Base-by-base conservation (phyloP, 2,888 invertebrate species). In the Apotomis turbidana region DNA sequence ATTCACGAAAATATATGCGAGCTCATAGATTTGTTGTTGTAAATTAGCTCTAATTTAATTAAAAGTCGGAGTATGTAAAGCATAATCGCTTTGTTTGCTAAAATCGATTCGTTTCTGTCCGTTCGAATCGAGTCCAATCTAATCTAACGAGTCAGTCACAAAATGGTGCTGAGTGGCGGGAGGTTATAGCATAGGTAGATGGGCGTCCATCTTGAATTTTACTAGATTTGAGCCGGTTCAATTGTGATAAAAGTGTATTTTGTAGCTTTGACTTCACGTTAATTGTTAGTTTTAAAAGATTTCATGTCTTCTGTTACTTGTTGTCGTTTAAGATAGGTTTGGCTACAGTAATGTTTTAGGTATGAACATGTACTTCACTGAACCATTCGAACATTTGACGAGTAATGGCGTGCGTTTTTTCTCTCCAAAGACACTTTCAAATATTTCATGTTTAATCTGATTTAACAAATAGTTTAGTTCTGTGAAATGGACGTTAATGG, bases 121-220 rank as follows among this genome's bases (percentile, higher is more conserved):
- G 55, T 60, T 60, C 58, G 12, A 51, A 52, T 72, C 62, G 68
- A 58, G 41, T 58, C 59, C 46, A 63, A 38, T 46, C 41, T 44
- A 63, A 59, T 63, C 51, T 54, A 38, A n/a, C 60, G 59, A 70
- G 55, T 73, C 60, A 68, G 69, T 73, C 66, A 73, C 73, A 73
- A 73, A 73, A 73, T 73, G 73, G 73, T 73, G 73, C 70, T 73
- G 73, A 71, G 74, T 74, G 74, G 74, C 74, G 80, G 83, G 80
- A 83, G 84, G 86, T 77, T 78, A 78, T 78, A 81, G 81, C 80
- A 78, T 85, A 85, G 86, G 95, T 94, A 95, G 94, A 95, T 95
- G 95, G 94, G 95, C 95, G 95, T 96, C 96, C 96, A 96, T 96
- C 95, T 96, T 96, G 96, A 95, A 95, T 95, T 95, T 94, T 94